Conservation (phyloP, 2,888 invertebrate genomes). For the Dryobota labecula region DNA sequence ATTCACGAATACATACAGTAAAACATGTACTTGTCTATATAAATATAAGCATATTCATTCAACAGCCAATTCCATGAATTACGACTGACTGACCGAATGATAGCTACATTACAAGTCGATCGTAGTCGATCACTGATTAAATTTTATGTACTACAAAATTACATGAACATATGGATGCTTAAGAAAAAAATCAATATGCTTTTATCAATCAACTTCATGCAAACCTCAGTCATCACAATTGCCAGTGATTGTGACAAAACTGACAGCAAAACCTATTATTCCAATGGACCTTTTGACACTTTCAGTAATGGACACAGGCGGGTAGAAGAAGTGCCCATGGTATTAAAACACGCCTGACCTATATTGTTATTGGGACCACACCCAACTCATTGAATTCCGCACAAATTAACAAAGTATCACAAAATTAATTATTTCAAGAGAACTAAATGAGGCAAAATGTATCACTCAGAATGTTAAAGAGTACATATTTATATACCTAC, state of each 20-base stretch:
- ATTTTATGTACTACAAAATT: background rate
- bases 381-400: constrained; percentile 40
- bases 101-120: too few relatives aligned
- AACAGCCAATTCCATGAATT: background rate
- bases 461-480: background rate
- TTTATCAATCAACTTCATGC: background rate
- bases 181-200: background rate
- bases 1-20: too few relatives aligned
- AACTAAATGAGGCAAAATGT: constrained; percentile 35
- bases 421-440: constrained; percentile 47
- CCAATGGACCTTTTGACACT: background rate
- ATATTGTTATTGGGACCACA: constrained; percentile 25
- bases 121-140: background rate
- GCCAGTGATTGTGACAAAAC: background rate
- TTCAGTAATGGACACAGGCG: background rate
- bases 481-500: too few relatives aligned
- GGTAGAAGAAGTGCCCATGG: background rate
- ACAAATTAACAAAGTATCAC: constrained; percentile 50
- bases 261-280: too few relatives aligned
- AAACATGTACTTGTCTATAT: too few relatives aligned
- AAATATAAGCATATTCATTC: too few relatives aligned
- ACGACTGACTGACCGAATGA: background rate
- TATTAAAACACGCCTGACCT: background rate
- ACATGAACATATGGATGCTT: background rate
- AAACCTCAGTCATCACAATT: background rate